phyloP scores from a whole-genome alignment of 2,113 vertebrate species.

The Petrocephalus microphthalmus region DNA sequence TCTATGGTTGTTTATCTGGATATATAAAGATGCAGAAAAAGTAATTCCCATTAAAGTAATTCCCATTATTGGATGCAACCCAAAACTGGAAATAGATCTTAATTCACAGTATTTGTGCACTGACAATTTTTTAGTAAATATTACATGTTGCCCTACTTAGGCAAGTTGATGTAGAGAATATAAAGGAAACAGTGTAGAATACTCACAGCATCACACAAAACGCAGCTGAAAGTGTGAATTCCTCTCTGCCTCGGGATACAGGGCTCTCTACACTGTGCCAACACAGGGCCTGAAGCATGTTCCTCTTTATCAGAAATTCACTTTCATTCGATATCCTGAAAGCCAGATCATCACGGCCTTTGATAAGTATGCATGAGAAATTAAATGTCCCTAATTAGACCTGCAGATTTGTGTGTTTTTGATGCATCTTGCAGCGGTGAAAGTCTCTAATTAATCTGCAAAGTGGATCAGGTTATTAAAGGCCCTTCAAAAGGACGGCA shows the following conservation, averaged over 20 bases:
- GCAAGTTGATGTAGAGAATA: neutral
- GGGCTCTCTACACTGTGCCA: neutral
- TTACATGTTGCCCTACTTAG: neutral
- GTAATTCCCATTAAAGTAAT: neutral
- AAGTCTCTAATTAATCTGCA: conserved; percentile 19
- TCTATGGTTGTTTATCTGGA: neutral
- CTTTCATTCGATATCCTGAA: neutral
- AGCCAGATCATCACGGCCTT: neutral
- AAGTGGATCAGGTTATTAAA: conserved; percentile 17
- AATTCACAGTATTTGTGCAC: neutral
- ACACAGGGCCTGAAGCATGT: neutral
- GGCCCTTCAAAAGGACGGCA: neutral
- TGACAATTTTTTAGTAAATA: neutral
- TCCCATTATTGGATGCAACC: neutral
- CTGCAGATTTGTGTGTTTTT: conserved; percentile 1
- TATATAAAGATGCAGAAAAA: neutral
- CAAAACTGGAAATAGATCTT: neutral
- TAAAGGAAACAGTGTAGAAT: neutral
- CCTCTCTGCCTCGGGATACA: neutral
- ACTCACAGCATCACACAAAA: neutral
- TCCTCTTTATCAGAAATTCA: neutral
- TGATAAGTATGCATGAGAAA: conserved; percentile 12
- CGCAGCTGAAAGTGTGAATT: neutral
- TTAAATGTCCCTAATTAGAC: conserved; percentile 20
- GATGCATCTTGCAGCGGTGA: neutral